Conservation (phyloP, 2,797 vertebrate species). For the Sternarchorhynchus goeldii region DNA sequence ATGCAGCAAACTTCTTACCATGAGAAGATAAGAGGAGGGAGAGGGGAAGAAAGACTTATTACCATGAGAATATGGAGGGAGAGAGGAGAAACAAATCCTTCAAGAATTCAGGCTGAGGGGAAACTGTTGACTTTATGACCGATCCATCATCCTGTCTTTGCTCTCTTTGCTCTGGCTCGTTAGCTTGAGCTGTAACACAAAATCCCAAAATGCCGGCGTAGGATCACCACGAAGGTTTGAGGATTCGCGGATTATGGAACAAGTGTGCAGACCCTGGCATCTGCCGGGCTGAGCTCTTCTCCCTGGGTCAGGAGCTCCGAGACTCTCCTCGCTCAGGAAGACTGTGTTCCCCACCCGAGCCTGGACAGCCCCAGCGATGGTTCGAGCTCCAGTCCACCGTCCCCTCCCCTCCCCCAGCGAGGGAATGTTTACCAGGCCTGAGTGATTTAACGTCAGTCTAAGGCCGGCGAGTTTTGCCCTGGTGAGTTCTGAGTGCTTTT, state of each 20-base stretch:
- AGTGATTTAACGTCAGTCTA: background rate
- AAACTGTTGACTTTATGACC: background rate
- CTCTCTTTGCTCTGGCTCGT: background rate
- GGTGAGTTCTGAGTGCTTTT: background rate
- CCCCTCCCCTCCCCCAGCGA: background rate
- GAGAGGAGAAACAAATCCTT: background rate
- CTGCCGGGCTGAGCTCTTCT: too few species aligned
- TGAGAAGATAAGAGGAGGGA: background rate
- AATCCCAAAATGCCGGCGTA: too few species aligned
- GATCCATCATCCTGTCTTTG: background rate
- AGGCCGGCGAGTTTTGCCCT: too few species aligned
- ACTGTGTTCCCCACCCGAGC: too few species aligned
- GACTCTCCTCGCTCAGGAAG: too few species aligned
- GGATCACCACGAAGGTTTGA: too few species aligned
- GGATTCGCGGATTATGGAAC: too few species aligned
- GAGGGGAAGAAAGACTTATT: background rate
- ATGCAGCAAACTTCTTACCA: background rate
- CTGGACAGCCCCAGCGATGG: too few species aligned
- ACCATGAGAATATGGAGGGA: conserved; percentile 9
- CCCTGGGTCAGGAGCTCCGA: too few species aligned
- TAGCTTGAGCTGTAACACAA: background rate
- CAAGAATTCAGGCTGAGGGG: background rate
- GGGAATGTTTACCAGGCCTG: background rate
- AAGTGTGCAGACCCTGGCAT: too few species aligned
- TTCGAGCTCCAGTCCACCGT: background rate